Base-by-base conservation (phyloP, 2,797 vertebrate species). In the Lophius americanus region DNA sequence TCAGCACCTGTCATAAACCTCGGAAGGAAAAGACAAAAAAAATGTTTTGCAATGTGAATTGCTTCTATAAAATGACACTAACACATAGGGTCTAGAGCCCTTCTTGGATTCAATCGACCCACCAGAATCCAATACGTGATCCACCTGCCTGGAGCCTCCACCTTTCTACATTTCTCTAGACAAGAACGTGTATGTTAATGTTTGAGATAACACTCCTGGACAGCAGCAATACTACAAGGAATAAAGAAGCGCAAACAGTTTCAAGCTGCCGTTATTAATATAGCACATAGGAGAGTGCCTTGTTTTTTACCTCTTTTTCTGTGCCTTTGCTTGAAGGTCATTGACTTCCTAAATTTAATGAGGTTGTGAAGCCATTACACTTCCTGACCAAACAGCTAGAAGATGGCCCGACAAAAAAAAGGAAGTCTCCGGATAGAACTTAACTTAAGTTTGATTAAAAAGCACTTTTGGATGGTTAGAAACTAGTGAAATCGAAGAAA, bases 91-190 rank as follows among this genome's bases (percentile, higher is more conserved):
- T 44, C 9, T 10, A 4, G 11, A 44, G 43, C 46, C 64, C 60
- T 46, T 52, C 12, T 4, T 63, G 44, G 33, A 68, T 38, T 68
- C 47, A 35, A 81, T 82, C 33, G 47, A 86, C 78, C 64, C 42
- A 1, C 36, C 41, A 69, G 57, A 68, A 67, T 75, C 63, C 65
- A 78, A 67, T 76, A 81, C 84, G 52, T 65, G 49, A 75, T 51
- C 56, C 65, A 52, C 38, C 51, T 56, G 70, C 79, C 84, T 63
- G 71, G 2, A 81, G 82, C 70, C 39, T 35, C 37, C 6, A 23
- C 39, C 78, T 53, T 23, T 23, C 23, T 64, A 50, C 73, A 61
- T 42, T 67, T 57, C 57, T 75, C 65, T 9, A 52, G 50, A 71
- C 72, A 70, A 23, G 56, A 53, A 55, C 60, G n/a, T 71, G 78